A percentile compares a stretch with the other conserved stretches of the same genome.
Conservation (phyloP, 2,113 vertebrate species). For the Phocoena phocoena region DNA sequence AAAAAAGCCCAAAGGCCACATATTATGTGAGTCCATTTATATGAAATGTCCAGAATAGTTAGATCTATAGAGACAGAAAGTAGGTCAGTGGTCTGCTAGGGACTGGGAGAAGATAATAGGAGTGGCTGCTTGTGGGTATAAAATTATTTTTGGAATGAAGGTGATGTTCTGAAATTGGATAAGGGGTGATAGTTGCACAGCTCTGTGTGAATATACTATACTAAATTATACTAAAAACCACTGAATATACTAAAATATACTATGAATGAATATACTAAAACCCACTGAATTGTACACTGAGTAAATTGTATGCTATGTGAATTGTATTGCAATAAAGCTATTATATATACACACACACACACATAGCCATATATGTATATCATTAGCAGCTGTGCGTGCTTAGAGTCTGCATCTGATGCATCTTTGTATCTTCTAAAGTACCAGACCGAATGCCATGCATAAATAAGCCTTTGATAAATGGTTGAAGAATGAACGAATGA, state of each 20-base stretch:
- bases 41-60: neutral
- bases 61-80: neutral
- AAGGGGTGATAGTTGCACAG: neutral
- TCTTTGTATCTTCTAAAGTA: neutral
- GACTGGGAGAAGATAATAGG: neutral
- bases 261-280: too few species aligned
- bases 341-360: neutral
- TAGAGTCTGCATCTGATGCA: neutral
- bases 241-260: too few species aligned
- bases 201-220: too few species aligned
- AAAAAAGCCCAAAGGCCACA: neutral
- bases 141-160: neutral
- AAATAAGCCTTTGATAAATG: neutral
- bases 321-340: neutral
- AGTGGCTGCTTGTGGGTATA: neutral
- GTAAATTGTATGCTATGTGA: neutral
- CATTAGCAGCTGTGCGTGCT: neutral
- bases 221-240: too few species aligned
- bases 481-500: neutral
- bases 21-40: neutral
- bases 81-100: neutral
- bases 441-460: neutral
- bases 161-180: neutral
- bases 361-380: neutral
- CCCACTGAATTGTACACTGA: neutral